Conservation (phyloP, 2,113 vertebrate species). For the Crotalus horridus region DNA sequence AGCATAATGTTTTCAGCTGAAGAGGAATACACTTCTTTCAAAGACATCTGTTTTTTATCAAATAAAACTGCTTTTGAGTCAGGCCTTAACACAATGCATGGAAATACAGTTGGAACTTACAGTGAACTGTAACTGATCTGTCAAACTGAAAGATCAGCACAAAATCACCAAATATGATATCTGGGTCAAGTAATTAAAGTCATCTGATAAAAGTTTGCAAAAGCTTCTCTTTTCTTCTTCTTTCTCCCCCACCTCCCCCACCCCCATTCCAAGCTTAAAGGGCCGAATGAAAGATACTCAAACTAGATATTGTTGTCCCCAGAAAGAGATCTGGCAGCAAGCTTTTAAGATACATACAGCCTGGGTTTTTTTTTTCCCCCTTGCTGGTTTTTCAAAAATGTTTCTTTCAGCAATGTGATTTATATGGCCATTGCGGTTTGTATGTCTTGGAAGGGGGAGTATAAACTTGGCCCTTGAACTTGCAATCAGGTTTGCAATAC, state of each 20-base stretch:
- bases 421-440: neutral
- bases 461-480: conserved; percentile 1
- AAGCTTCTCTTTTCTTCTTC: conserved; percentile 10
- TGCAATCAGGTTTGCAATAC: neutral
- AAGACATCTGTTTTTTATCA: conserved; percentile 71
- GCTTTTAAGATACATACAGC: neutral
- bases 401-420: neutral
- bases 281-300: conserved; percentile 21
- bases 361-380: neutral
- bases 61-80: conserved; percentile 65
- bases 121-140: conserved; percentile 69
- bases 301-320: conserved; percentile 6
- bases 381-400: neutral
- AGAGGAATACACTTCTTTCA: conserved; percentile 59
- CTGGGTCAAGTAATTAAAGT: conserved; percentile 57
- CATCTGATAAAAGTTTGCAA: conserved; percentile 53
- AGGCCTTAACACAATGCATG: conserved; percentile 65
- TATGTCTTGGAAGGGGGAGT: conserved; percentile 16
- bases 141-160: conserved; percentile 69
- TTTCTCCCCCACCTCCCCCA: neutral
- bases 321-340: conserved; percentile 10
- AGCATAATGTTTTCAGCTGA: conserved; percentile 66
- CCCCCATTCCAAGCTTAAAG: conserved; percentile 26
- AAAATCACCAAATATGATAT: conserved; percentile 62
- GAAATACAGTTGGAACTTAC: conserved; percentile 66